Evolutionary conservation across 2,113 vertebrate genomes (phyloP).

Genomic region (Clarias gariepinus): DNA sequence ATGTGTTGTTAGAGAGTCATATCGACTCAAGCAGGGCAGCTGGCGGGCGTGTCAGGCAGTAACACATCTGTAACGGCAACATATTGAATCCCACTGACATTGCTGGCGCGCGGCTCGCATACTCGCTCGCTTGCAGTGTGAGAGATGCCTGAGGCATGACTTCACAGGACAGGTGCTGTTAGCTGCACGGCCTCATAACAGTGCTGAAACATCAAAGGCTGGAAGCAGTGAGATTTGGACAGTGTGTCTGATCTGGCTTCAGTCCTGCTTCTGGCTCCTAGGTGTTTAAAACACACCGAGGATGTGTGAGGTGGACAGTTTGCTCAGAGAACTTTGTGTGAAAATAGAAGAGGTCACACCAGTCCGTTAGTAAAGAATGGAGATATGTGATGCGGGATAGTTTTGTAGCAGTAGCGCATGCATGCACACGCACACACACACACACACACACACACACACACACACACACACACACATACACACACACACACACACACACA

Average conservation of each 20-base stretch:
- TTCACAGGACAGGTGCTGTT: constrained; percentile 59
- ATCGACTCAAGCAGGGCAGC: constrained; percentile 10
- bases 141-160: constrained; percentile 55
- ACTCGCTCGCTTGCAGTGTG: constrained; percentile 24
- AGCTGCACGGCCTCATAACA: constrained; percentile 44
- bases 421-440: not conserved
- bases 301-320: constrained; percentile 19
- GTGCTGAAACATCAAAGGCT: constrained; percentile 52
- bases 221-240: constrained; percentile 45
- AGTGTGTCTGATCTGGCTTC: constrained; percentile 38
- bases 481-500: constrained; percentile 1
- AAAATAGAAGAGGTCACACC: constrained; percentile 47
- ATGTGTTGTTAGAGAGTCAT: constrained; percentile 4
- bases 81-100: constrained; percentile 30
- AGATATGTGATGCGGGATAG: constrained; percentile 1
- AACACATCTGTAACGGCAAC: constrained; percentile 41
- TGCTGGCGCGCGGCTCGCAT: constrained; percentile 20
- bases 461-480: constrained; percentile 7
- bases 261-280: constrained; percentile 36
- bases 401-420: not conserved
- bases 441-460: not conserved
- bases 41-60: constrained; percentile 13
- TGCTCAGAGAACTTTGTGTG: constrained; percentile 33
- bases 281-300: constrained; percentile 39
- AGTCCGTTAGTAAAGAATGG: constrained; percentile 44